These are phyloP conservation scores for Meteorus colon DNA, from an alignment of 2,888 invertebrate species.

Conservation along the genomic window DNA sequence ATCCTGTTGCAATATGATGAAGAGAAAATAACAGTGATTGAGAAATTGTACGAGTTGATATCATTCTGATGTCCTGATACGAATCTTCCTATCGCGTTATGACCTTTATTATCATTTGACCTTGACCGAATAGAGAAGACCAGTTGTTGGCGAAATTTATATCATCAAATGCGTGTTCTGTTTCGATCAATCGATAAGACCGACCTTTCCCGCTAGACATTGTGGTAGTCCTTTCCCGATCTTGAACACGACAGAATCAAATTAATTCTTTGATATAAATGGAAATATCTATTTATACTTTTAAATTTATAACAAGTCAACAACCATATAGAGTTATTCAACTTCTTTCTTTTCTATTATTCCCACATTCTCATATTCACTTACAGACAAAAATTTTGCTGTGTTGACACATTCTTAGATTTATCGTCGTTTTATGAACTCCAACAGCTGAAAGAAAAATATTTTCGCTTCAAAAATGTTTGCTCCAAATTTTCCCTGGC, in stretches of 20 bases:
- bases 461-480: neutral
- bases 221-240: conserved; percentile 12
- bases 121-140: conserved; percentile 51
- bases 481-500: neutral
- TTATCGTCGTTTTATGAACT: neutral
- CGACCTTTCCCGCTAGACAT: conserved; percentile 19
- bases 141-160: conserved; percentile 30
- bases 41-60: neutral
- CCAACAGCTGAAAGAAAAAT: neutral
- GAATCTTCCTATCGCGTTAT: conserved; percentile 21
- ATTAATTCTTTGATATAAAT: conserved; percentile 6
- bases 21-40: neutral
- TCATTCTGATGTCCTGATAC: conserved; percentile 33
- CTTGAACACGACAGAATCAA: neutral
- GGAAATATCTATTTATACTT: conserved; percentile 10
- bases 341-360: neutral
- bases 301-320: conserved; percentile 16
- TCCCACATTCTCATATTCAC: neutral
- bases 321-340: neutral
- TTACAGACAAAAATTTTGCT: neutral
- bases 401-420: neutral
- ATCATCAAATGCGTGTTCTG: conserved; percentile 29
- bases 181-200: conserved; percentile 37
- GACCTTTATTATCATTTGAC: conserved; percentile 37
- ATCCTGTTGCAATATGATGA: too few relatives aligned